Evolutionary conservation across 2,113 vertebrate species (phyloP).

Genomic region (Eudyptes chrysolophus): DNA sequence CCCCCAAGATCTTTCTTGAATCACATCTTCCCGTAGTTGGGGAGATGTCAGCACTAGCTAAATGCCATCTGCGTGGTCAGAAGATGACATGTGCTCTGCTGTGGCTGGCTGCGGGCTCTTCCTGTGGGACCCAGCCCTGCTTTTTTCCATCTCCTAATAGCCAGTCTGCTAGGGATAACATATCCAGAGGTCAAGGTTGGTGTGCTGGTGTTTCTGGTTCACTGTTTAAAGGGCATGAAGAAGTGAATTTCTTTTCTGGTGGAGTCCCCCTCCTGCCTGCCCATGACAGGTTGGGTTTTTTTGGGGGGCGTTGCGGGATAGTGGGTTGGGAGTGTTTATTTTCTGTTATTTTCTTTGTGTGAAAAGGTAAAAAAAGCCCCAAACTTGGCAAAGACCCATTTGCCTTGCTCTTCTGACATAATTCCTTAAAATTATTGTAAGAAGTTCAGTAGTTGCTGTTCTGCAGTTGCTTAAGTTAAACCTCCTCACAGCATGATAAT

Average conservation of each 20-base stretch:
- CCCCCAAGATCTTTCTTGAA: background rate
- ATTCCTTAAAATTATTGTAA: background rate
- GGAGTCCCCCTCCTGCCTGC: background rate
- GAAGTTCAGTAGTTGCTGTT: background rate
- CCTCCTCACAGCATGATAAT: background rate
- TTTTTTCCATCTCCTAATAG: background rate
- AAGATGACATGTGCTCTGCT: background rate
- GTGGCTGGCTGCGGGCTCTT: background rate
- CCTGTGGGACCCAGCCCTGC: background rate
- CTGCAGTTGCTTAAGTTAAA: background rate
- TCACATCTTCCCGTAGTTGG: accelerated
- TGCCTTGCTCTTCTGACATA: background rate
- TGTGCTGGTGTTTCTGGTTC: background rate
- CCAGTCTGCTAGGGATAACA: background rate
- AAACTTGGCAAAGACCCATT: background rate
- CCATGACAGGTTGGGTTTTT: background rate
- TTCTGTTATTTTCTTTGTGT: background rate
- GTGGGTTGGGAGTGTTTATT: background rate
- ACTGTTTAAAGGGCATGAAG: background rate
- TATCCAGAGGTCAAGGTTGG: background rate
- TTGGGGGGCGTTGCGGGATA: accelerated
- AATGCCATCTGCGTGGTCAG: background rate
- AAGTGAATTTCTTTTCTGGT: background rate
- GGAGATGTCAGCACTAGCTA: background rate
- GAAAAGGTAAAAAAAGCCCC: background rate